Evolutionary conservation across 2,888 invertebrate species (phyloP), one percentile per base, ranked within the genome.

Genomic region (Eristalis arbustorum): DNA sequence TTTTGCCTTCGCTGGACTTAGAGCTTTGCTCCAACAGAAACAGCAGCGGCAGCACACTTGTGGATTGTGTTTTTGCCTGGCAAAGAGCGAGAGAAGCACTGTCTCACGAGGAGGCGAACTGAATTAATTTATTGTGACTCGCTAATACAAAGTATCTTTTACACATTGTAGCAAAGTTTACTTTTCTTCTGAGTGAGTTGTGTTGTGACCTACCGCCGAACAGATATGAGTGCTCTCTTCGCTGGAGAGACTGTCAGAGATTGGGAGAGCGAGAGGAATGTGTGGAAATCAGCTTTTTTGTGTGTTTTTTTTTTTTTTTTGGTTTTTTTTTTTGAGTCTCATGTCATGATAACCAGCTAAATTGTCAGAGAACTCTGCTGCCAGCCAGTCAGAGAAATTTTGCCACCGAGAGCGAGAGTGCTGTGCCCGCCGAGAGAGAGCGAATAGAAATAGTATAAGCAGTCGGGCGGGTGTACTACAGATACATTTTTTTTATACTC

Each of bases 321-420:
- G n/a, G n/a, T n/a, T n/a, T n/a, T n/a, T n/a, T n/a, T n/a, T n/a
- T n/a, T n/a, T n/a, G n/a, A 73, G 79, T 34, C 59, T 61, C 67
- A n/a, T 63, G 3, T 23, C 18, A 11, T 78, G 71, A 84, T 84
- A 84, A 84, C 80, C 80, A 80, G 71, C 75, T 75, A 68, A 76
- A 72, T 69, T 49, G 37, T 40, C 42, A 49, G 66, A 37, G 67
- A 40, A 61, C 13, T 68, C 34, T 34, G 42, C 61, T 49, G 5
- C 31, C 25, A 61, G 22, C 34, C 31, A 31, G 31, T 40, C 61
- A 56, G 71, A 85, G 82, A 77, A 42, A 59, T 18, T n/a, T n/a
- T 49, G 25, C 25, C 23, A 25, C 10, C 73, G 40, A 77, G 49
- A 49, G 49, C n/a, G 49, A 82, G 57, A 84, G 72, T 81, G 34